phyloP scores from a whole-genome alignment of 1,140 invertebrate species.

The Cydia strobilella region DNA sequence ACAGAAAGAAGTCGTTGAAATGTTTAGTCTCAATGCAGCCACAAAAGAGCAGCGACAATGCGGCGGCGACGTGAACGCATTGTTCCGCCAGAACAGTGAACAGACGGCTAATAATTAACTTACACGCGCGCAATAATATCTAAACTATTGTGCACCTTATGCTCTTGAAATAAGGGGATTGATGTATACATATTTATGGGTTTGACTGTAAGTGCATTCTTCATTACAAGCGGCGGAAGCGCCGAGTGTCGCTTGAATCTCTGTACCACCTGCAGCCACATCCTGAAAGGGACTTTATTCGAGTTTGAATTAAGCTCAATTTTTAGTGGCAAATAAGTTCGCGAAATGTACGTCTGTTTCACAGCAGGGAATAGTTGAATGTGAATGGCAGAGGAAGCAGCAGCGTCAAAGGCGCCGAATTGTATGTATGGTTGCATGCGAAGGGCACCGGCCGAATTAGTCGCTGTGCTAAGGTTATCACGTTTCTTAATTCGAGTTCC shows the following conservation, averaged over 20 bases:
- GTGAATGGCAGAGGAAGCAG: constrained; percentile 20
- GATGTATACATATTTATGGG: neutral
- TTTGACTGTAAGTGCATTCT: neutral
- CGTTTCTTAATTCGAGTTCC: constrained; percentile 25
- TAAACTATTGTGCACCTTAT: neutral
- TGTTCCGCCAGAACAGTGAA: neutral
- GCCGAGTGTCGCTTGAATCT: constrained; percentile 14
- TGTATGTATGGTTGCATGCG: neutral
- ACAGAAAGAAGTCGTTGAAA: neutral
- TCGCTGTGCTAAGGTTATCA: constrained; percentile 7
- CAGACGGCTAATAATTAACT: constrained; percentile 13
- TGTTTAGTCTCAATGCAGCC: neutral
- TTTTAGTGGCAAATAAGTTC: neutral
- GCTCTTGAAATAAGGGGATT: neutral
- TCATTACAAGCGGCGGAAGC: constrained; percentile 25
- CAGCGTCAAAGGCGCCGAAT: constrained; percentile 29
- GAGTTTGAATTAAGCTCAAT: neutral
- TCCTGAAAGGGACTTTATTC: neutral
- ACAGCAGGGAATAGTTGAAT: neutral
- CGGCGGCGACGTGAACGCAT: constrained; percentile 1
- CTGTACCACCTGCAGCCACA: neutral
- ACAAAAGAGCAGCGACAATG: neutral
- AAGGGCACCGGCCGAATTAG: neutral
- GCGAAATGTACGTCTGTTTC: neutral
- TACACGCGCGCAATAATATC: neutral